Base-by-base conservation (phyloP, 2,888 invertebrate genomes). In the Oegoconia quadripuncta region DNA sequence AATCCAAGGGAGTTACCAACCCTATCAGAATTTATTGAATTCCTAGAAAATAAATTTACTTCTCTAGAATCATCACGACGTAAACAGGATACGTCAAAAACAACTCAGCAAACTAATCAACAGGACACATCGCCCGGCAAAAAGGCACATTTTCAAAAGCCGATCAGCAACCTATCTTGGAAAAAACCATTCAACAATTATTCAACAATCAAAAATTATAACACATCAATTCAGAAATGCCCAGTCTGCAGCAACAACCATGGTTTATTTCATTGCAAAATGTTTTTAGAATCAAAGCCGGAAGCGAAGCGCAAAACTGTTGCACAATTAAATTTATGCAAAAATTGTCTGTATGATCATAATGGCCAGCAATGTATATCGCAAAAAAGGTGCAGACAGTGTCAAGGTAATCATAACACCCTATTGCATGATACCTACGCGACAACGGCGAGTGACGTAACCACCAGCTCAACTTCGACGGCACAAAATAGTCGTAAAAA, bases 21-120 rank as follows among this genome's bases (percentile, higher is more conserved):
- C 2, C 13, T 32, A 20, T 3, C n/a, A 5, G 20, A 36, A 3
- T 36, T 37, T 11, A 11, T 25, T 15, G 11, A 23, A 11, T 34
- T 15, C 11, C 9, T 30, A 23, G 30, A 37, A 17, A 27, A 13
- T n/a, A 34, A 34, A 17, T 34, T 34, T 12, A 34, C 27, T 5
- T 34, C 27, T 6, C 13, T 27, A 12, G 26, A 34, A 17, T 11
- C 27, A 27, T 16, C 27, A 12, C 15, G 25, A 3, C 18, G 29
- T 2, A 32, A 32, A 20, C 7, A 27, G 5, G 7, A 9, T n/a
- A n/a, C n/a, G n/a, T n/a, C n/a, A n/a, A n/a, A n/a, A n/a, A n/a
- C n/a, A n/a, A n/a, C n/a, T n/a, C 9, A 20, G 15, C 12, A n/a
- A 23, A 9, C 2, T 11, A 34, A 11, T n/a, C n/a, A n/a, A 22